These are phyloP conservation scores for Nylanderia fulva DNA, from an alignment of 1,140 invertebrate genomes.

Conservation along the genomic window DNA sequence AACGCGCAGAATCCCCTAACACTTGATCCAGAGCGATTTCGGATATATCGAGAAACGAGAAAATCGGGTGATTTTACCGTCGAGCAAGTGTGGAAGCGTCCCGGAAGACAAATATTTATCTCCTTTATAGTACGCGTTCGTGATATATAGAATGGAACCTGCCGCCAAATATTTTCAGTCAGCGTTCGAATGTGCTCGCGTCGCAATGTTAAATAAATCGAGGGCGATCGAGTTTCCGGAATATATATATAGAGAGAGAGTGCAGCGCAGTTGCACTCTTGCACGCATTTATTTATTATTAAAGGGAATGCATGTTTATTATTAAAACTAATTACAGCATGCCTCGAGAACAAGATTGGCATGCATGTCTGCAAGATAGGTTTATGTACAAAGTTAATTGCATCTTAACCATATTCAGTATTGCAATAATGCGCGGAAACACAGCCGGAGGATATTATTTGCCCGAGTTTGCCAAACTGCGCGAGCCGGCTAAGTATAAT, in stretches of 20 bases:
- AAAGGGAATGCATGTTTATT: no score
- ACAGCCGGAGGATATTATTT: slow-evolving; percentile 60
- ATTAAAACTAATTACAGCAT: slow-evolving; percentile 45
- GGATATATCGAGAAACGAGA: slow-evolving; percentile 21
- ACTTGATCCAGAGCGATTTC: slow-evolving; percentile 17
- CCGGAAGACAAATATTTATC: slow-evolving; percentile 61
- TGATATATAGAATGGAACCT: slow-evolving; percentile 18
- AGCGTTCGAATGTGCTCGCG: background rate
- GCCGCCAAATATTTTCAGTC: slow-evolving; percentile 41
- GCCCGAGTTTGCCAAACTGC: slow-evolving; percentile 28
- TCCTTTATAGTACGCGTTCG: slow-evolving; percentile 28
- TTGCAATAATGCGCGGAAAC: slow-evolving; percentile 54
- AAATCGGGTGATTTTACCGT: slow-evolving; percentile 51
- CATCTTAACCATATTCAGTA: slow-evolving; percentile 15
- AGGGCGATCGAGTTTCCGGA: background rate
- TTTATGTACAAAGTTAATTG: slow-evolving; percentile 42
- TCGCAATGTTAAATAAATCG: background rate
- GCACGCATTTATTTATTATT: no score
- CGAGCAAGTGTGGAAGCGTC: slow-evolving; percentile 21
- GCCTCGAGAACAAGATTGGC: background rate
- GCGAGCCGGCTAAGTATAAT: slow-evolving; percentile 43
- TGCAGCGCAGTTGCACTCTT: no score
- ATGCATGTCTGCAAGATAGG: background rate
- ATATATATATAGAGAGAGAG: no score
- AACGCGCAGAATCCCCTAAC: background rate